Evolutionary conservation across 1,140 invertebrate species (phyloP), one percentile per base, ranked within the genome.

Genomic region (Sinella curviseta): DNA sequence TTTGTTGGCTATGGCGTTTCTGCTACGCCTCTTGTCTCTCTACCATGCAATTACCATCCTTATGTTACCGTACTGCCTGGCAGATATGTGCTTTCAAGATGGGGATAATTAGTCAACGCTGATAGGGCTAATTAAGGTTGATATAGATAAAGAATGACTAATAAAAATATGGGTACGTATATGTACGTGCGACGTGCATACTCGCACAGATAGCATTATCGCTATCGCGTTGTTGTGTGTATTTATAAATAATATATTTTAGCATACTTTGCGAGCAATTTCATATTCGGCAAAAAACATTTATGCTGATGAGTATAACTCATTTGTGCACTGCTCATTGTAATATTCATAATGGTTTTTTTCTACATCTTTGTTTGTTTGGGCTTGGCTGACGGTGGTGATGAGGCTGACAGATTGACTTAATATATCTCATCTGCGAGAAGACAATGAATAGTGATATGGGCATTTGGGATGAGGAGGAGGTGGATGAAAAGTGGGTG

Each of bases 321-420:
- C 65, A 70, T 70, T n/a, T 70, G 65, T 60, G 55, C n/a, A n/a
- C n/a, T 70, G n/a, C 65, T 30, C 28, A 70, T 70, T 60, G 55
- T 60, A 60, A 60, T 60, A 60, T 60, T n/a, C 55, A n/a, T 60
- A 60, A 60, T 60, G 55, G n/a, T 24, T 60, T 60, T 60, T 60
- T 60, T 4, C 12, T 14, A 60, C n/a, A 60, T 26, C 55, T 60
- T 60, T 60, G 55, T 60, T 60, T 60, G 24, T 24, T 3, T 60
- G 55, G 55, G 55, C n/a, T 60, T 60, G 55, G 55, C 24, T 24
- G n/a, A n/a, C n/a, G n/a, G n/a, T n/a, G n/a, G n/a, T n/a, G n/a
- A n/a, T n/a, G n/a, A n/a, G n/a, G n/a, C n/a, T n/a, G n/a, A n/a
- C n/a, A n/a, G n/a, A n/a, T n/a, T n/a, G n/a, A n/a, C n/a, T n/a